Base-by-base conservation (phyloP, 2,888 invertebrate species). In the Orthonevra nobilis region DNA sequence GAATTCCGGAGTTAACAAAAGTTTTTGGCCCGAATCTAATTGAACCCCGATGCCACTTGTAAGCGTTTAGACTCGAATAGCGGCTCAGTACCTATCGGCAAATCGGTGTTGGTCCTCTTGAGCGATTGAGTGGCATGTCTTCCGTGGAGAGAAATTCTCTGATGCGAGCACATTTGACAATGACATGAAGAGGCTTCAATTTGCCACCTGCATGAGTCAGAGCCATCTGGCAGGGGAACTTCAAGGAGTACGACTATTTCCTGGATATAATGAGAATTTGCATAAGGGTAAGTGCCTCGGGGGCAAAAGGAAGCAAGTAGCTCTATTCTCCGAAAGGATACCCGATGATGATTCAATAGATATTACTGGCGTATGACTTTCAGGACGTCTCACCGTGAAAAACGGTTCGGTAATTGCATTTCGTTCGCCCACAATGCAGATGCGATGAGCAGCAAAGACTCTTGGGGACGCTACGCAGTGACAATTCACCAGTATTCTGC, bases 321-420 rank as follows among this genome's bases (percentile, higher is more conserved):
- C 19, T 54, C 14, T 15, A 19, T 54, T 46, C 28, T 46, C 46
- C 36, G 20, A 44, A 64, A 28, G 64, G 73, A 75, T 70, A 60
- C 58, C 77, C 70, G 64, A 38, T 60, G 26, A 52, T 66, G 61
- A 69, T 69, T 75, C 61, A 75, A 69, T 63, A 69, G 63, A 70
- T 48, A 34, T 46, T 26, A 50, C 42, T 63, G 36, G 42, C 48
- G 30, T 50, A 70, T 61, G 48, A 28, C 50, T 75, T 70, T 58
- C 38, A 58, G 28, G 56, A 70, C 23, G 26, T 38, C 14, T 15
- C 26, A 2, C 9, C 20, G 9, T 28, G 42, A n/a, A n/a, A n/a
- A n/a, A n/a, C n/a, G 77, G 23, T 52, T 60, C 61, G 79, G 79
- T 79, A 79, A 79, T 79, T 79, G 79, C 73, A 73, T 79, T 79